A percentile compares a stretch with the other conserved stretches of the same genome.
Conservation (phyloP, 2,888 invertebrate species). For the Lasius fuliginosus region DNA sequence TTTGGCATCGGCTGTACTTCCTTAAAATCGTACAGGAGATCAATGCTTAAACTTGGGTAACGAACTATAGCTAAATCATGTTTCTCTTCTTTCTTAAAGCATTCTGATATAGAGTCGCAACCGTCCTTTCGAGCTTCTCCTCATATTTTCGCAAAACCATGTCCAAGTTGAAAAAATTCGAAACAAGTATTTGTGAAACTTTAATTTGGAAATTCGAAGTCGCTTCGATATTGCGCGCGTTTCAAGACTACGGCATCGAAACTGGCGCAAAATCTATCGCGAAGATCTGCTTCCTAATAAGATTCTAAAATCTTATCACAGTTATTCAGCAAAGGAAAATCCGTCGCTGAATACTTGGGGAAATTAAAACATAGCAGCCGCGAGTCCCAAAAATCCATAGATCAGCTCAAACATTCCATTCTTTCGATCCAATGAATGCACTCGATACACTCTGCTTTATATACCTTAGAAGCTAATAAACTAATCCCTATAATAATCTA, state of each 20-base stretch:
- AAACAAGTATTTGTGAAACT: background rate
- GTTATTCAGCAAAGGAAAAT: constrained; percentile 42
- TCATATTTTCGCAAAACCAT: background rate
- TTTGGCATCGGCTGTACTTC: constrained; percentile 85
- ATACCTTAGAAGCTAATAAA: constrained; percentile 62
- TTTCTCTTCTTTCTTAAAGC: constrained; percentile 57
- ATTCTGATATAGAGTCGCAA: constrained; percentile 49
- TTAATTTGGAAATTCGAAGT: background rate
- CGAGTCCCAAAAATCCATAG: constrained; percentile 36
- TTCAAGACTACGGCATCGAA: constrained; percentile 67
- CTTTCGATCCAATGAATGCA: constrained; percentile 56
- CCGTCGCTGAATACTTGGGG: constrained; percentile 60
- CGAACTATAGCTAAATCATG: constrained; percentile 76
- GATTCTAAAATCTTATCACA: constrained; percentile 39
- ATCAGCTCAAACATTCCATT: constrained; percentile 50
- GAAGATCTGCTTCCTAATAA: background rate
- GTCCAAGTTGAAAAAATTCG: background rate
- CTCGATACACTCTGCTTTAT: constrained; percentile 63
- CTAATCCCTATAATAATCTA: constrained; percentile 66
- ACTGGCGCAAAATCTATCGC: constrained; percentile 61
- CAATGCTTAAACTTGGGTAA: constrained; percentile 84
- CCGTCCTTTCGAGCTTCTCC: constrained; percentile 33
- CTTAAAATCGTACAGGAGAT: constrained; percentile 83
- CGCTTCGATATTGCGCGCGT: constrained; percentile 62
- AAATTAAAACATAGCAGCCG: constrained; percentile 24